These are phyloP conservation scores for Melipona quadrifasciata DNA, from an alignment of 1,140 invertebrate genomes.

Conservation along the genomic window DNA sequence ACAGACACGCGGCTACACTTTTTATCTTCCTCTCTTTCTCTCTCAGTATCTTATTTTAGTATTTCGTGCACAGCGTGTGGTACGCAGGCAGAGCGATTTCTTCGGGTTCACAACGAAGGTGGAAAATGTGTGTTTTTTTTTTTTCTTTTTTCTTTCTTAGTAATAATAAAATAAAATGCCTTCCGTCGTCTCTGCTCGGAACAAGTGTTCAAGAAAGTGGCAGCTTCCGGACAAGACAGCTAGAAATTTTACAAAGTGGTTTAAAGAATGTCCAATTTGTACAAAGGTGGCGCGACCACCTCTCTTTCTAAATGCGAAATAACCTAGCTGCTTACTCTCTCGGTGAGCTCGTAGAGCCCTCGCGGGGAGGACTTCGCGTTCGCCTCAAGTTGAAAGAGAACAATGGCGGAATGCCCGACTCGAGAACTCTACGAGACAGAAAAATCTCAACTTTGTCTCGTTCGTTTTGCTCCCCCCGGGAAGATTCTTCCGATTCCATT, in stretches of 20 bases:
- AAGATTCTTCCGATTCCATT: too few species aligned
- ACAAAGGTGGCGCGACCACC: background rate
- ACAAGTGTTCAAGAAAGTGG: background rate
- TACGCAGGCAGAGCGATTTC: background rate
- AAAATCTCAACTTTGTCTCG: background rate
- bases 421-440: background rate
- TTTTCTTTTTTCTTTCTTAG: too few species aligned
- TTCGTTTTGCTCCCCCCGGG: too few species aligned
- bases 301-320: background rate
- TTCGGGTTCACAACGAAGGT: background rate
- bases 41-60: background rate
- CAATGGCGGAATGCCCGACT: background rate
- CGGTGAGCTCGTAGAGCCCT: background rate
- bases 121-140: background rate
- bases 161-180: too few species aligned
- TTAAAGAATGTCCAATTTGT: background rate
- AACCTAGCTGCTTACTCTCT: background rate
- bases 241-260: background rate
- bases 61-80: background rate
- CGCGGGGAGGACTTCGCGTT: background rate
- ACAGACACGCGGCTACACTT: slow-evolving; percentile 38
- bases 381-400: background rate
- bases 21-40: slow-evolving; percentile 27
- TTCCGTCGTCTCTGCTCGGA: too few species aligned
- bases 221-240: background rate